These are phyloP conservation scores for Tamias sibiricus DNA, from an alignment of 2,113 vertebrate species.

Conservation along the genomic window DNA sequence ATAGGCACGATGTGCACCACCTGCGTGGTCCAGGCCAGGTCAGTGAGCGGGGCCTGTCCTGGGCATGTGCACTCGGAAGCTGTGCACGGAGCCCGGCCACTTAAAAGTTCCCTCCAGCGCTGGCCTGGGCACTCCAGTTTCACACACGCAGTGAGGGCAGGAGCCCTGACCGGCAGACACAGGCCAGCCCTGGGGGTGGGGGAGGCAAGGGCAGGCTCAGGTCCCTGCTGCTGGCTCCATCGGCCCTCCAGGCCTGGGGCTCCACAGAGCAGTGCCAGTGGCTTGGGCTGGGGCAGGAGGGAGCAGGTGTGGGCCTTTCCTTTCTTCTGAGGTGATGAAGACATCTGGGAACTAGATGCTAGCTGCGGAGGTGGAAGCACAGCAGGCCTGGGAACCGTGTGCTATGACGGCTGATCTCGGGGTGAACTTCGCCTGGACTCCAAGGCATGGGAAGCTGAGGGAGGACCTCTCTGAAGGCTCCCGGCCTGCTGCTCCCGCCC, in stretches of 20 bases:
- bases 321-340: not conserved
- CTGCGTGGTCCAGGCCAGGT: conserved; percentile 32
- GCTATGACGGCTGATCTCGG: not conserved
- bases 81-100: not conserved
- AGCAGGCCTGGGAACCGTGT: rapidly evolving
- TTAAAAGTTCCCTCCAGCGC: not conserved
- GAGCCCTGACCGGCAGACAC: no score
- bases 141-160: no score
- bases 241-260: no score
- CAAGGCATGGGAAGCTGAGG: not conserved
- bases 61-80: not conserved
- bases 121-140: not conserved
- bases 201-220: no score
- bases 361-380: not conserved
- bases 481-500: rapidly evolving
- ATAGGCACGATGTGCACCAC: conserved; percentile 52
- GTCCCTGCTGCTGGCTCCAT: no score
- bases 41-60: not conserved
- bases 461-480: not conserved
- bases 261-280: no score
- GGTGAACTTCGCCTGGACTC: not conserved
- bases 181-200: no score
- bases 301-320: not conserved
- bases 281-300: no score
- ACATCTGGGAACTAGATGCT: not conserved